phyloP scores from a whole-genome alignment of 1,140 invertebrate species.

The Hypsibius dujardini region DNA sequence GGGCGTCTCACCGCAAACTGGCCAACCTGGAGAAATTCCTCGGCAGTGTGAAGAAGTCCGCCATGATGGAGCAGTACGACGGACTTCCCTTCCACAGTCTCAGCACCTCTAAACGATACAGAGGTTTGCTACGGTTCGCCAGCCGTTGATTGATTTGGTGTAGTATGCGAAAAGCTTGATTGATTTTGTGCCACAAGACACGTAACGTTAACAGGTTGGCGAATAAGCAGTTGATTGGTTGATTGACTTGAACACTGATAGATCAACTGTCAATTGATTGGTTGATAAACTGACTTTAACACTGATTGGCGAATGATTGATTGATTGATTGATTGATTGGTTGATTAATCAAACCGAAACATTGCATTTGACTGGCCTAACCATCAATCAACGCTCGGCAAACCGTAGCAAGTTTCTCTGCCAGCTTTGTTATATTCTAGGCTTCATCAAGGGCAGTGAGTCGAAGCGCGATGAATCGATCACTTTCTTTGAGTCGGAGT shows the following conservation, averaged over 20 bases:
- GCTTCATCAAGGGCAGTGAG: not conserved
- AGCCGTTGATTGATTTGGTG: not conserved
- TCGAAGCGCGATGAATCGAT: not conserved
- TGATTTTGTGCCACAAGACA: not conserved
- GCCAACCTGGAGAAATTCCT: constrained; percentile 3
- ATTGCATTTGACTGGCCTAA: too few species aligned
- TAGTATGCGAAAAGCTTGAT: not conserved
- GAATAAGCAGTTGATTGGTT: not conserved
- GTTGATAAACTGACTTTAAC: not conserved
- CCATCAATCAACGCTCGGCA: too few species aligned
- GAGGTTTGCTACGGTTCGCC: not conserved
- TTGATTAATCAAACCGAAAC: not conserved
- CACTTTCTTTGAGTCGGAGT: not conserved
- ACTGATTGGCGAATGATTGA: not conserved
- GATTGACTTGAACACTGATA: not conserved
- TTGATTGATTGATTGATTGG: not conserved
- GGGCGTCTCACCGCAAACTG: not conserved
- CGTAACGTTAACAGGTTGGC: not conserved
- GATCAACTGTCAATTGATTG: not conserved
- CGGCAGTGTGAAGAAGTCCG: not conserved
- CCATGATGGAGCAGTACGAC: not conserved
- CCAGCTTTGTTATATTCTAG: not conserved
- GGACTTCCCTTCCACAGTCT: not conserved
- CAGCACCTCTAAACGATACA: not conserved
- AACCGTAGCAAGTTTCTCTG: not conserved